Conservation (phyloP, 2,113 vertebrate species). For the Chlorocebus sabaeus region DNA sequence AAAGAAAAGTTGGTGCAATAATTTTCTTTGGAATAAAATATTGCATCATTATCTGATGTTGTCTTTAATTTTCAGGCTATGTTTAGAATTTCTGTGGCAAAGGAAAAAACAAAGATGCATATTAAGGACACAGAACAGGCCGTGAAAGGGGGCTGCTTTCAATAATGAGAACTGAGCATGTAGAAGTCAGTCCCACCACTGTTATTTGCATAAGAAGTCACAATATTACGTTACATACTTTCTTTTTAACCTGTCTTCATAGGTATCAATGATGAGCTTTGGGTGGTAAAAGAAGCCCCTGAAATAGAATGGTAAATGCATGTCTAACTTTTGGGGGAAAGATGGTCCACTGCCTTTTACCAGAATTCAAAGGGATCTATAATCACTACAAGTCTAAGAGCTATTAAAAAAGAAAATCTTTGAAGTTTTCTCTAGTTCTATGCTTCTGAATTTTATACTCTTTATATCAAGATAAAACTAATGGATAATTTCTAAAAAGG, state of each 20-base stretch:
- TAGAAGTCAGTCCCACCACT: not conserved
- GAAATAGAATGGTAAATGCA: not conserved
- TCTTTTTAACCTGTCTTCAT: not conserved
- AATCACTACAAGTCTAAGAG: not conserved
- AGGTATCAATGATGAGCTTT: not conserved
- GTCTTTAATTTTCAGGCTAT: constrained; percentile 52
- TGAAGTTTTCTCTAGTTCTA: not conserved
- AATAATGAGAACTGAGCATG: not conserved
- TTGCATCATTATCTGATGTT: not conserved
- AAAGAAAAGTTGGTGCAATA: not conserved
- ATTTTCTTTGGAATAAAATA: constrained; percentile 52
- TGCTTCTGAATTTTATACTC: not conserved
- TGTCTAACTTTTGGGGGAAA: not conserved
- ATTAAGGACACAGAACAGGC: not conserved
- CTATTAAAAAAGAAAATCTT: not conserved
- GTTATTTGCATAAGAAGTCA: not conserved
- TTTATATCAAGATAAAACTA: not conserved
- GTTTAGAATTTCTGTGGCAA: not conserved
- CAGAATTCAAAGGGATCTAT: not conserved
- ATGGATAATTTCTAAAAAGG: not conserved
- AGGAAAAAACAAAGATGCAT: not conserved
- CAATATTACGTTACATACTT: not conserved
- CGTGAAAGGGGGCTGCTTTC: not conserved
- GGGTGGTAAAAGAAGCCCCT: not conserved
- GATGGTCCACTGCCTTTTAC: not conserved